These are phyloP conservation scores for Saccostrea cuccullata DNA, from an alignment of 1,140 invertebrate species.

Conservation along the genomic window DNA sequence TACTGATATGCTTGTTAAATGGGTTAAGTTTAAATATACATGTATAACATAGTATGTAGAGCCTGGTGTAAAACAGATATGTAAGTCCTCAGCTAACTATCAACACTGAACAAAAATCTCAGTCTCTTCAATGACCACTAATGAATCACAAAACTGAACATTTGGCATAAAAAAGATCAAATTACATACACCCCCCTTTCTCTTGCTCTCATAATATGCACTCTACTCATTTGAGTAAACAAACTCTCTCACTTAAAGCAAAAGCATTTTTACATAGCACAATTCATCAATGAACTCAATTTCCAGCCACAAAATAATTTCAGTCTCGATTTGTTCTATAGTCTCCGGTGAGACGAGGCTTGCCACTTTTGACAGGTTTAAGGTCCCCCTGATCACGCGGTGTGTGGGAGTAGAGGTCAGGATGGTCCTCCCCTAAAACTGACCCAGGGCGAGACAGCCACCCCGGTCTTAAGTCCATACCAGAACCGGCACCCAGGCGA, in stretches of 20 bases:
- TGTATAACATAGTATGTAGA: neutral
- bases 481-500: conserved; percentile 31
- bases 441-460: conserved; percentile 55
- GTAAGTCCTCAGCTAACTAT: neutral
- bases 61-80: neutral
- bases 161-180: conserved; percentile 11
- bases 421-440: conserved; percentile 51
- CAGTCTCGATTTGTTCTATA: conserved; percentile 3
- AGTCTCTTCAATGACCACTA: neutral
- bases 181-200: no score
- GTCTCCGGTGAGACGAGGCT: conserved; percentile 25
- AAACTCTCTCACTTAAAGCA: neutral
- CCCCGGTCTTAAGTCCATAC: conserved; percentile 53
- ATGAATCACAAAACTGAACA: neutral
- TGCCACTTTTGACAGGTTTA: conserved; percentile 61
- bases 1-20: neutral
- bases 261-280: neutral
- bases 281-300: neutral
- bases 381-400: conserved; percentile 61
- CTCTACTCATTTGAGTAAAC: neutral
- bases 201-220: neutral
- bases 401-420: conserved; percentile 46
- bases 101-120: conserved; percentile 2
- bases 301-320: neutral
- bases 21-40: neutral